Evolutionary conservation across 2,113 vertebrate species (phyloP).

Genomic region (Rhinolophus ferrumequinum): DNA sequence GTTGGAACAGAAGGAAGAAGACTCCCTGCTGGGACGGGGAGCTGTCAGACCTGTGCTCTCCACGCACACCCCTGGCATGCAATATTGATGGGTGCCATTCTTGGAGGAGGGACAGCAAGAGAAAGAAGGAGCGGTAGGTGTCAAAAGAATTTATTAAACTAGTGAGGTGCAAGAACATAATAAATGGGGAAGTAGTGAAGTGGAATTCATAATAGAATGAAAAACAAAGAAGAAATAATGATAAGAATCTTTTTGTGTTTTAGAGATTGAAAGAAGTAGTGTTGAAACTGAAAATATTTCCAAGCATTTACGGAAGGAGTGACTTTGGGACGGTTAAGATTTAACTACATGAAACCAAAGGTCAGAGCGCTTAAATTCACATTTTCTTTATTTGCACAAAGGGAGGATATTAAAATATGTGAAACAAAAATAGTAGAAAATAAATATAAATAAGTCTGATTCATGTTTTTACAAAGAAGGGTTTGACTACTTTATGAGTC

Average conservation of each 20-base stretch:
- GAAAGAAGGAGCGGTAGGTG: conserved; percentile 15
- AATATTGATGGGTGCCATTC: conserved; percentile 60
- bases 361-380: background rate
- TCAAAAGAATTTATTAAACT: conserved; percentile 67
- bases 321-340: background rate
- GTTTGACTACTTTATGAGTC: background rate
- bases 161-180: conserved; percentile 61
- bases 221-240: conserved; percentile 57
- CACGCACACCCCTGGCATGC: conserved; percentile 56
- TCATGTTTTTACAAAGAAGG: background rate
- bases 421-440: background rate
- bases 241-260: conserved; percentile 35
- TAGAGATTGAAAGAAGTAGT: background rate
- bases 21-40: conserved; percentile 43
- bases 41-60: conserved; percentile 36
- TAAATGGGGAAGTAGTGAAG: conserved; percentile 55
- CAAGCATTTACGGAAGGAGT: background rate
- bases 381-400: conserved; percentile 24
- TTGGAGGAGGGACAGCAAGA: background rate
- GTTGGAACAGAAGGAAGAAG: conserved; percentile 58
- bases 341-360: conserved; percentile 28
- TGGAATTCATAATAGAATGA: conserved; percentile 9
- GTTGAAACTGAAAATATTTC: conserved; percentile 24
- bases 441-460: background rate
- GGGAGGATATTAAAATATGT: background rate